Evolutionary conservation across 2,888 invertebrate species (phyloP).

Genomic region (Euplexia lucipara): DNA sequence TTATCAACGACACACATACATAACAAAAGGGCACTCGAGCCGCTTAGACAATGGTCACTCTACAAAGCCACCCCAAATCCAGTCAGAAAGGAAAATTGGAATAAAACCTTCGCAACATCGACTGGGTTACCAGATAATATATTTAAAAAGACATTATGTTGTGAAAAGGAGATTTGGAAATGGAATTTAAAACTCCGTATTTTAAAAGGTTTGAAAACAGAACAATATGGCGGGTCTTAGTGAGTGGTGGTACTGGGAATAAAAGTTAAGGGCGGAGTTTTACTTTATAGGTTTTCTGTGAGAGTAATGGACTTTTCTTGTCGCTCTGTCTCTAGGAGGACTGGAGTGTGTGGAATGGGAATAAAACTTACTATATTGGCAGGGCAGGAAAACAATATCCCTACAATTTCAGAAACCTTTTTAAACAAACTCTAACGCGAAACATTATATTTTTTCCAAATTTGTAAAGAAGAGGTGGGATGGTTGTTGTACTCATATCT

Average conservation of each 20-base stretch:
- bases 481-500: background rate
- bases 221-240: conserved; percentile 53
- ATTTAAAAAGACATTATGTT: conserved; percentile 62
- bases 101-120: conserved; percentile 70
- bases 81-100: conserved; percentile 72
- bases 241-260: conserved; percentile 46
- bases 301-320: conserved; percentile 72
- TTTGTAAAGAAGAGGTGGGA: background rate
- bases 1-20: conserved; percentile 75
- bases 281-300: conserved; percentile 50
- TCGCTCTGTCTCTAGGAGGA: conserved; percentile 47
- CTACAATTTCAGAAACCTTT: conserved; percentile 2
- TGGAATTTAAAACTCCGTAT: conserved; percentile 46
- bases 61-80: conserved; percentile 76
- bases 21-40: conserved; percentile 75
- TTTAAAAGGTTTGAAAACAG: conserved; percentile 55
- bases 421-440: background rate
- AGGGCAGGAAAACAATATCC: conserved; percentile 10
- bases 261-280: conserved; percentile 52
- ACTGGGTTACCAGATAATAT: conserved; percentile 65
- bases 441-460: background rate
- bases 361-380: conserved; percentile 33
- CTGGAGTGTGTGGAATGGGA: conserved; percentile 36
- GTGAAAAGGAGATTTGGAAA: conserved; percentile 57
- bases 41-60: conserved; percentile 75